Evolutionary conservation across 1,140 invertebrate species (phyloP).

Genomic region (Lethrus apterus): DNA sequence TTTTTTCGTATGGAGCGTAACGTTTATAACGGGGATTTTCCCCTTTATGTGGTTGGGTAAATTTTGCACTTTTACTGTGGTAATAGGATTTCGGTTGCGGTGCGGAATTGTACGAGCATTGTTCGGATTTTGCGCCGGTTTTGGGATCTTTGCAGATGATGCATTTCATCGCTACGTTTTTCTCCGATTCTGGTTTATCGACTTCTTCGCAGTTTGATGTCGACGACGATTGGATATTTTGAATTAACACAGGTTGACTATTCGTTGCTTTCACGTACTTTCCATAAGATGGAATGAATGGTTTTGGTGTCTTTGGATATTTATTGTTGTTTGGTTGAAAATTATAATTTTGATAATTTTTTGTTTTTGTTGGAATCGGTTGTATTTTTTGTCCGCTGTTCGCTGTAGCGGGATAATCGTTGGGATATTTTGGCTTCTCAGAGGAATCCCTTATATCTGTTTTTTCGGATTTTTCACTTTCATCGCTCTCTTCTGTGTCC

Average conservation of each 20-base stretch:
- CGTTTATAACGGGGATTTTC: constrained; percentile 29
- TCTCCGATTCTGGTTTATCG: constrained; percentile 22
- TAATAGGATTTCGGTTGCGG: constrained; percentile 37
- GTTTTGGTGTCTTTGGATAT: constrained; percentile 3
- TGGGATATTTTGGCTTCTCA: background rate
- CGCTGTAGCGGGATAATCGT: background rate
- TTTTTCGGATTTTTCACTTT: background rate
- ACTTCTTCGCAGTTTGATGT: constrained; percentile 33
- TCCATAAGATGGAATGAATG: background rate
- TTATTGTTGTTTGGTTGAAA: background rate
- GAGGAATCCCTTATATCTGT: too few species aligned
- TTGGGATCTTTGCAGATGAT: constrained; percentile 46
- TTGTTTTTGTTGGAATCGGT: constrained; percentile 3
- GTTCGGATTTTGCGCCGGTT: constrained; percentile 43
- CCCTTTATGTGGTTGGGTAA: constrained; percentile 22
- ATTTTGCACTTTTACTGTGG: constrained; percentile 32
- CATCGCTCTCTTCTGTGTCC: background rate
- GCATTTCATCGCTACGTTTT: constrained; percentile 41
- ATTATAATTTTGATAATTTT: background rate
- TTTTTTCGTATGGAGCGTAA: constrained; percentile 17
- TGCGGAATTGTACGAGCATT: constrained; percentile 42
- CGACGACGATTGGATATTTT: constrained; percentile 3
- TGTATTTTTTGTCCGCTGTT: constrained; percentile 10
- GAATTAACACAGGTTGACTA: background rate
- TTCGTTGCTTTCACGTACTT: constrained; percentile 6